Conservation (phyloP, 2,113 vertebrate genomes). For the Thamnophis sirtalis region DNA sequence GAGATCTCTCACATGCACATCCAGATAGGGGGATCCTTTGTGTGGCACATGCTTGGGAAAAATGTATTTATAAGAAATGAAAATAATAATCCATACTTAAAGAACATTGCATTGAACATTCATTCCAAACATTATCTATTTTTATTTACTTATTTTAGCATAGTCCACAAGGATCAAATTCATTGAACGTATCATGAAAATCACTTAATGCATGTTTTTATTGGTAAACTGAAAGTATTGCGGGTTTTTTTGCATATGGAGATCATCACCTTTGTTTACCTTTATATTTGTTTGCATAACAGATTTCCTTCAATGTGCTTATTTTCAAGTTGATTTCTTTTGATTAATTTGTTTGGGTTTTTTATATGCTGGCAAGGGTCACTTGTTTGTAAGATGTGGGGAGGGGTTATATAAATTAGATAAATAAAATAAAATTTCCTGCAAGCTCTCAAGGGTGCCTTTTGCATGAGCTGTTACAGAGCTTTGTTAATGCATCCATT, state of each 20-base stretch:
- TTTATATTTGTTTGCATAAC: background rate
- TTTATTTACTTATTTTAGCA: background rate
- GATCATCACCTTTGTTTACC: background rate
- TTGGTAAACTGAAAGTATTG: background rate
- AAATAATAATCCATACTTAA: background rate
- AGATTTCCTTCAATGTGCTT: background rate
- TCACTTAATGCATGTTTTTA: background rate
- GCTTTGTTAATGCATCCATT: constrained; percentile 25
- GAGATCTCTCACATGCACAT: background rate
- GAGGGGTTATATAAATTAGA: background rate
- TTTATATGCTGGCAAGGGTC: background rate
- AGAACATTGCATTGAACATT: background rate
- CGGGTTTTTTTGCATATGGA: background rate
- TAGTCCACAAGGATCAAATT: background rate
- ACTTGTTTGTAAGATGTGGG: background rate
- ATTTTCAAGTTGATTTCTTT: background rate
- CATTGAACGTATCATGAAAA: background rate
- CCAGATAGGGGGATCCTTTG: background rate
- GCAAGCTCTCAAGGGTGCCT: background rate
- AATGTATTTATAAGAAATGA: background rate
- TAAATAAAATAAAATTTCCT: background rate
- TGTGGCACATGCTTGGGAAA: background rate
- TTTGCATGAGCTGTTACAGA: background rate
- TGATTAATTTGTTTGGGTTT: background rate
- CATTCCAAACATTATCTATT: background rate